Evolutionary conservation across 1,140 invertebrate genomes (phyloP).

Genomic region (Octopus sinensis): DNA sequence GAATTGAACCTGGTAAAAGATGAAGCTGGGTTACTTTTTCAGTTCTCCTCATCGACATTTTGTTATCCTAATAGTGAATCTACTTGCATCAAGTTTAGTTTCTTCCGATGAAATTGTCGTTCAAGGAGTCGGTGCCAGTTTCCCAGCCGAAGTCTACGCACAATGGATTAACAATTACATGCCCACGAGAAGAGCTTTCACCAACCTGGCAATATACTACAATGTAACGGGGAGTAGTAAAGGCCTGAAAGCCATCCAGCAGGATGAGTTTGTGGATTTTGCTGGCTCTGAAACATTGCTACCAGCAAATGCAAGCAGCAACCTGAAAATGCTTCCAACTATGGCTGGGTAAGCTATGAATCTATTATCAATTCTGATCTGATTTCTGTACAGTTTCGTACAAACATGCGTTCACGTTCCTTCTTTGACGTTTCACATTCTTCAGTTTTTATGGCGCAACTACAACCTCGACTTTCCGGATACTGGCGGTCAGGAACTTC

Average conservation of each 20-base stretch:
- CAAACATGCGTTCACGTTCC: neutral
- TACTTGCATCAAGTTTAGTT: no score
- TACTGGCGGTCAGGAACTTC: neutral
- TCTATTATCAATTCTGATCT: neutral
- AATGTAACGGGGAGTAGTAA: conserved; percentile 30
- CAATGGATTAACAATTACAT: conserved; percentile 24
- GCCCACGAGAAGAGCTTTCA: conserved; percentile 3
- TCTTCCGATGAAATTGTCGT: neutral
- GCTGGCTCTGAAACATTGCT: conserved; percentile 36
- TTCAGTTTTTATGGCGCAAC: neutral
- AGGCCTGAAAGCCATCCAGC: conserved; percentile 28
- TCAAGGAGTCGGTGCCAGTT: conserved; percentile 27
- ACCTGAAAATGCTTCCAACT: conserved; percentile 38
- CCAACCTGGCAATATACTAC: conserved; percentile 30
- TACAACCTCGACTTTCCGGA: neutral
- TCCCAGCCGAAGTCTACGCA: conserved; percentile 27
- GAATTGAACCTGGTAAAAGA: no score
- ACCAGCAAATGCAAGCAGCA: conserved; percentile 9
- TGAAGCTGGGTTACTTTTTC: no score
- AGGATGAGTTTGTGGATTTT: conserved; percentile 27
- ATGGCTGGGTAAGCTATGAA: conserved; percentile 38
- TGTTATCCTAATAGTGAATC: no score
- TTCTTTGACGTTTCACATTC: neutral
- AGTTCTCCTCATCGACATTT: no score
- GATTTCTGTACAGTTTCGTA: neutral